phyloP scores from a whole-genome alignment of 2,888 invertebrate species.

The Lepidochrysops patricia region DNA sequence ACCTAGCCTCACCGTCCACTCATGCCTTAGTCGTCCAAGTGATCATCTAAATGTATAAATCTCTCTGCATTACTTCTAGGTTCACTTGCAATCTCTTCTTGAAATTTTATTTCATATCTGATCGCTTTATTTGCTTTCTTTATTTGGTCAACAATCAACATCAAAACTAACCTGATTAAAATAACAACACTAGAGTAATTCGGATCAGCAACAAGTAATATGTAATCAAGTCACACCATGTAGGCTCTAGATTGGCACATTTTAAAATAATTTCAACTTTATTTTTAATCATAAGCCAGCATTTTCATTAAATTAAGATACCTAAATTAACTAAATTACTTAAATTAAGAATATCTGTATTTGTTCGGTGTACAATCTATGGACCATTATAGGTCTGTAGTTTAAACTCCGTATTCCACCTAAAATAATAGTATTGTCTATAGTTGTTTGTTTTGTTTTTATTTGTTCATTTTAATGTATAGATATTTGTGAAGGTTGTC shows the following conservation, averaged over 20 bases:
- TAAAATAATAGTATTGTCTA: slow-evolving; percentile 7
- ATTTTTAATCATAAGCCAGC: slow-evolving; percentile 9
- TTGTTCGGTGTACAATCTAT: background rate
- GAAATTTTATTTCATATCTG: slow-evolving; percentile 50
- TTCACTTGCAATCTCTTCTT: slow-evolving; percentile 47
- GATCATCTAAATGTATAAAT: slow-evolving; percentile 46
- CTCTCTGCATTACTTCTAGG: slow-evolving; percentile 45
- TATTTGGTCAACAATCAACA: slow-evolving; percentile 47
- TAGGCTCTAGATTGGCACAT: slow-evolving; percentile 56
- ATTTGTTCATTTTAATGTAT: slow-evolving; percentile 26
- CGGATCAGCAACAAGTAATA: slow-evolving; percentile 25
- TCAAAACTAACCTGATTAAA: slow-evolving; percentile 47
- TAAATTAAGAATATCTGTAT: background rate
- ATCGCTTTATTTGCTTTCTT: slow-evolving; percentile 46
- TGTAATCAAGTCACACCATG: slow-evolving; percentile 37
- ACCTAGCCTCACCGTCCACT: slow-evolving; percentile 56
- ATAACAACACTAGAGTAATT: slow-evolving; percentile 35
- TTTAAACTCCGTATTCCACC: background rate
- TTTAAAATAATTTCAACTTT: slow-evolving; percentile 28
- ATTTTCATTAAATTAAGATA: slow-evolving; percentile 12
- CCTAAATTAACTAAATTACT: background rate
- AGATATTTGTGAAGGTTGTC: slow-evolving; percentile 45
- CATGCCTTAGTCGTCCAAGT: slow-evolving; percentile 69
- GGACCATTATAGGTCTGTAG: background rate
- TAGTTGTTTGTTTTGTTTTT: slow-evolving; percentile 22